Conservation (phyloP, 2,888 invertebrate species). For the Polymixis flavicincta region DNA sequence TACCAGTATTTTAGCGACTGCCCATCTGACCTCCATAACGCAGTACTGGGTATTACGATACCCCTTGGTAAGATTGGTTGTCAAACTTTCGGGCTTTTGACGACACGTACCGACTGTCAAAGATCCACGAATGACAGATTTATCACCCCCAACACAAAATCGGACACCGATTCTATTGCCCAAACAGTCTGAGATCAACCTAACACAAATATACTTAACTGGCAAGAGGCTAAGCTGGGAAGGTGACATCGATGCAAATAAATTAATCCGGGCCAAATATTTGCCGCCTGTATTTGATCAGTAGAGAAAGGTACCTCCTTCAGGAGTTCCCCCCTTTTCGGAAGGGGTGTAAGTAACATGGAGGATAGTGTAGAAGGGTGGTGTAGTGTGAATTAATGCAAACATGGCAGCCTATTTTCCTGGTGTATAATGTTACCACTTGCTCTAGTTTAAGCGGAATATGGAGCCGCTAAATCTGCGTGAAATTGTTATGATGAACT, state of each 20-base stretch:
- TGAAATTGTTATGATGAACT: constrained; percentile 6
- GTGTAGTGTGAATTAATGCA: constrained; percentile 78
- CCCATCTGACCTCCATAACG: too few relatives aligned
- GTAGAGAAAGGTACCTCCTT: constrained; percentile 29
- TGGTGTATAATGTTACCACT: constrained; percentile 74
- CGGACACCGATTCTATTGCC: neutral
- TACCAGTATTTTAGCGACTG: too few relatives aligned
- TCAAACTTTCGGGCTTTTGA: too few relatives aligned
- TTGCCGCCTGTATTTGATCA: constrained; percentile 51
- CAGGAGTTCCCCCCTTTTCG: constrained; percentile 1
- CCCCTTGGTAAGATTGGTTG: too few relatives aligned
- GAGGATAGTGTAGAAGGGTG: constrained; percentile 61
- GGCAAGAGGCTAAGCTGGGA: constrained; percentile 38
- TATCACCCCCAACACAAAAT: neutral
- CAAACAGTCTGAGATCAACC: neutral
- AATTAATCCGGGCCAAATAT: constrained; percentile 59
- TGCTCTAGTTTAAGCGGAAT: constrained; percentile 61
- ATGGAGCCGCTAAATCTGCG: constrained; percentile 59
- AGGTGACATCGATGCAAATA: constrained; percentile 63
- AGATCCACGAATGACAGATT: too few relatives aligned
- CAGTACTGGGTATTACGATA: too few relatives aligned
- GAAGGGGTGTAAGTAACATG: constrained; percentile 26
- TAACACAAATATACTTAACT: constrained; percentile 31
- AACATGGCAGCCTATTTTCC: constrained; percentile 76
- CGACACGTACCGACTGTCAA: too few relatives aligned